phyloP scores from a whole-genome alignment of 2,888 invertebrate genomes.

The Pollenia angustigena region DNA sequence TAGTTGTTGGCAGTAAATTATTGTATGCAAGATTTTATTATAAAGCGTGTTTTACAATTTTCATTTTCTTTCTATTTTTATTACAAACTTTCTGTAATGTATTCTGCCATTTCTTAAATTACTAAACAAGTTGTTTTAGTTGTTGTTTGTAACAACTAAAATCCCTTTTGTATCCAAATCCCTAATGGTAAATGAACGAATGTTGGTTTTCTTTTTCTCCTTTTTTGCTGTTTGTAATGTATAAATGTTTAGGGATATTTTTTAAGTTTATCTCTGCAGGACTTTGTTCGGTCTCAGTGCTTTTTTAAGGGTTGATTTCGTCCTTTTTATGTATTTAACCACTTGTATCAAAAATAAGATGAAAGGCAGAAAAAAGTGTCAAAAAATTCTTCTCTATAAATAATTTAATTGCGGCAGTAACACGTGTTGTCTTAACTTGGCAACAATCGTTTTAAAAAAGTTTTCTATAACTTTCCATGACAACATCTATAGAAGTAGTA shows the following conservation, averaged over 20 bases:
- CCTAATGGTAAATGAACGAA: conserved; percentile 25
- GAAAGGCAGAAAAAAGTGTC: not conserved
- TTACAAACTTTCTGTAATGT: conserved; percentile 4
- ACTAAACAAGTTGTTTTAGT: not conserved
- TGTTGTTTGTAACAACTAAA: conserved; percentile 8
- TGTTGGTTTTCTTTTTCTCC: conserved; percentile 4
- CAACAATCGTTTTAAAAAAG: conserved; percentile 19
- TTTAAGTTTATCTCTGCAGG: not conserved
- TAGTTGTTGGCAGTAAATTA: conserved; percentile 5
- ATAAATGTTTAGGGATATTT: not conserved
- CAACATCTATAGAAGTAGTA: not conserved
- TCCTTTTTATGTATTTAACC: conserved; percentile 27
- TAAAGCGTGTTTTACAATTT: conserved; percentile 24
- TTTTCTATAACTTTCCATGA: too few relatives aligned
- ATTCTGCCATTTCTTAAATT: conserved; percentile 27
- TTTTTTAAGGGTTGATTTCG: conserved; percentile 21
- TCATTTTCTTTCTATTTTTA: not conserved
- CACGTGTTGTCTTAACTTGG: conserved; percentile 64
- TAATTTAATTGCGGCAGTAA: conserved; percentile 56
- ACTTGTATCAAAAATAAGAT: not conserved
- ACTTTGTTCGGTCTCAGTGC: not conserved
- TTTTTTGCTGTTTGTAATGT: not conserved
- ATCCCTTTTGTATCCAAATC: conserved; percentile 1
- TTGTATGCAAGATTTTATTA: conserved; percentile 29
- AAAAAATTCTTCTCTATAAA: conserved; percentile 54